Evolutionary conservation across 2,797 vertebrate species (phyloP), one percentile per base, ranked within the genome.

Genomic region (Urophycis tenuis): DNA sequence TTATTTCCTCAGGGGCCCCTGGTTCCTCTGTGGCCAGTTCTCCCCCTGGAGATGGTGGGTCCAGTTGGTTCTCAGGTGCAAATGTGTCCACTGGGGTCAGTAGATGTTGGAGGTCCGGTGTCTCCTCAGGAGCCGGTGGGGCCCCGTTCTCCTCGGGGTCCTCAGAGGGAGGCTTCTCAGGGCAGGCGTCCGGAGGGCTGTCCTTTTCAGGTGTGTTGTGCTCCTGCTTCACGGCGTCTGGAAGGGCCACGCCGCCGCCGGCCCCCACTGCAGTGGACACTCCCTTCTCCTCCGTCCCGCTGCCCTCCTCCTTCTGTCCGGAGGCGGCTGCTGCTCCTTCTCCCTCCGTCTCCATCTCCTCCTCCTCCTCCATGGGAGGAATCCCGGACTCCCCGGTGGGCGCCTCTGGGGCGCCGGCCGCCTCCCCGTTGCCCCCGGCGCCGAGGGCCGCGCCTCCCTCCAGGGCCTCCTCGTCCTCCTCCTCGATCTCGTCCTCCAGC

Each of bases 401-500:
- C 36, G 83, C 87, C n/a, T 83, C 87, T 2, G 88, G 85, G 31
- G 88, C 86, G 33, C 82, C 75, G 1, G 84, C 84, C 0, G 85
- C 82, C 30, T 80, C 81, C 11, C 78, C 86, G 10, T 81, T 30
- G n/a, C 2, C 86, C 5, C 22, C 45, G 0, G 84, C 85, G 0
- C n/a, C 2, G 0, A 82, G 67, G 85, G 89, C 90, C 88, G 77
- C 84, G 19, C 2, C 94, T 87, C 69, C 93, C 90, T 79, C 81
- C 71, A 71, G 76, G 49, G 91, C 87, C 73, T 90, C 91, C 72
- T 90, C 91, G 79, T 94, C 94, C 60, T 96, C 95, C 74, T 93
- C 95, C 0, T 95, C 91, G 0, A 89, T 90, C 83, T 94, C 95
- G 0, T 95, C 95, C 77, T 91, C 89, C 0, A 96, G 90, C 25